phyloP scores from a whole-genome alignment of 1,140 invertebrate genomes.

The Neodiprion virginianus region DNA sequence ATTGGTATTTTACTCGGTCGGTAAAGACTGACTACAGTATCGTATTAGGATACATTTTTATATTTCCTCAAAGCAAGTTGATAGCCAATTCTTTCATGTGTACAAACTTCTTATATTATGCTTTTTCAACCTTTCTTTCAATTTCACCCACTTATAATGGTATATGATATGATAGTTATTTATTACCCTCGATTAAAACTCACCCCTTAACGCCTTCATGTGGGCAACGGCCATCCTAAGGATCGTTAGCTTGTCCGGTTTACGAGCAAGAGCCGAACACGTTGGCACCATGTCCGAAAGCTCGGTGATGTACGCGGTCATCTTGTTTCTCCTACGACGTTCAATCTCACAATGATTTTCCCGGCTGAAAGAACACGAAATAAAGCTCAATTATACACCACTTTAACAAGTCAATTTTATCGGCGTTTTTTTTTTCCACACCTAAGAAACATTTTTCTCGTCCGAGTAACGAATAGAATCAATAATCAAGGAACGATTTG shows the following conservation, averaged over 20 bases:
- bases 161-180: too few species aligned
- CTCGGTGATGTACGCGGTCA: slow-evolving; percentile 99
- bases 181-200: slow-evolving; percentile 40
- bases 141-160: too few species aligned
- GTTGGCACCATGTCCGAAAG: slow-evolving; percentile 99
- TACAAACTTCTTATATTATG: too few species aligned
- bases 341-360: slow-evolving; percentile 99
- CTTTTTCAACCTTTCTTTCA: too few species aligned
- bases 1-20: too few species aligned
- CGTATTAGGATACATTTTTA: too few species aligned
- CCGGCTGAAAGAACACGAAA: slow-evolving; percentile 65
- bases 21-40: too few species aligned
- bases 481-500: background rate
- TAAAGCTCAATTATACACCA: too few species aligned
- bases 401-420: too few species aligned
- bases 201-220: slow-evolving; percentile 96
- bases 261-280: slow-evolving; percentile 94
- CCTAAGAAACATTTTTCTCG: background rate
- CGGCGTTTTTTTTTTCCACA: too few species aligned
- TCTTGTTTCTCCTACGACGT: slow-evolving; percentile 96
- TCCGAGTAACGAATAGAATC: background rate
- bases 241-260: slow-evolving; percentile 99
- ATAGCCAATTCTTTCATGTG: too few species aligned
- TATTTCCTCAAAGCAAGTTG: too few species aligned
- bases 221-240: slow-evolving; percentile 99